A percentile compares a stretch with the other conserved stretches of the same genome.
phyloP scores from a whole-genome alignment of 1,140 invertebrate genomes.

The Heliconius hewitsoni region DNA sequence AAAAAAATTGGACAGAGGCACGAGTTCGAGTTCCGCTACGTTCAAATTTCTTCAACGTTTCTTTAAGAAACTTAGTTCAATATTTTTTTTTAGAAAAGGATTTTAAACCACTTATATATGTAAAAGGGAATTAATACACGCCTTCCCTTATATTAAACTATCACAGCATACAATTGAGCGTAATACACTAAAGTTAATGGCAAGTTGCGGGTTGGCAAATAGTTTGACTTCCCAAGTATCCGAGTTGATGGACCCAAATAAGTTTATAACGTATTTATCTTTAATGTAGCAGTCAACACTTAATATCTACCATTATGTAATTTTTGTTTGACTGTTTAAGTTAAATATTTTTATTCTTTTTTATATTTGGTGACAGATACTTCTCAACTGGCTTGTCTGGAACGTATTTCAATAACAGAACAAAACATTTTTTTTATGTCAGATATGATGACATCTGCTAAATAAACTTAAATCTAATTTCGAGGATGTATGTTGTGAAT shows the following conservation, averaged over 20 bases:
- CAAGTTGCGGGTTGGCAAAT: conserved; percentile 39
- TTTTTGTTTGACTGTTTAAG: not conserved
- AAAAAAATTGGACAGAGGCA: no score
- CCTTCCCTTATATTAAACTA: conserved; percentile 13
- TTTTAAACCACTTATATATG: not conserved
- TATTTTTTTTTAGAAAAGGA: no score
- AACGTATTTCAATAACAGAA: no score
- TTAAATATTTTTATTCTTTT: not conserved
- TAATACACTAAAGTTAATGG: conserved; percentile 39
- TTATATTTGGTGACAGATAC: no score
- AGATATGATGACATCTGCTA: no score
- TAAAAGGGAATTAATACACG: not conserved
- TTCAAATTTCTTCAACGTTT: no score
- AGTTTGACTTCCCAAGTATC: conserved; percentile 43
- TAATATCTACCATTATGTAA: not conserved
- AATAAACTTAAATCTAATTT: no score
- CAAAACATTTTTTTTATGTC: no score
- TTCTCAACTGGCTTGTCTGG: no score
- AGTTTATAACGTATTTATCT: conserved; percentile 31
- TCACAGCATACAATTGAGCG: conserved; percentile 24
- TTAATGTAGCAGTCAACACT: conserved; percentile 14
- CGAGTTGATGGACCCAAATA: conserved; percentile 31
- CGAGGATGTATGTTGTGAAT: no score
- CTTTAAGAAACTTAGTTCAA: no score
- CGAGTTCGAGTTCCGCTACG: no score